Conservation (phyloP, 2,113 vertebrate genomes). For the Passer montanus region DNA sequence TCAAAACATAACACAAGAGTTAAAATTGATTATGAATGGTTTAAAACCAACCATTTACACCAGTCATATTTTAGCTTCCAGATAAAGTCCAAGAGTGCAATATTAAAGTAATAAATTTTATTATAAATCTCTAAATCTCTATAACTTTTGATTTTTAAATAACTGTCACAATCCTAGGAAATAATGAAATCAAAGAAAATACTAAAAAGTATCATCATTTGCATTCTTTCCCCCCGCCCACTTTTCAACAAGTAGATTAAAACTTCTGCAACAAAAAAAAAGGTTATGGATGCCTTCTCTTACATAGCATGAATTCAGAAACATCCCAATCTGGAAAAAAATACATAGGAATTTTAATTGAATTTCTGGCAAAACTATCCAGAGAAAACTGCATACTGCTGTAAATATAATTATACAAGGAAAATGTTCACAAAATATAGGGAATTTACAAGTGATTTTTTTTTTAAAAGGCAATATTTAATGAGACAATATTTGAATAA, state of each 20-base stretch:
- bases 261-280: background rate
- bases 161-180: background rate
- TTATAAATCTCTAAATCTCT: background rate
- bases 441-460: background rate
- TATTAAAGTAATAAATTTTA: background rate
- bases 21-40: constrained; percentile 32
- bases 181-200: background rate
- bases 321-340: background rate
- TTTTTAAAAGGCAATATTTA: background rate
- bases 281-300: background rate
- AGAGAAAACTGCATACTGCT: background rate
- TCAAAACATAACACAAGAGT: constrained; percentile 25
- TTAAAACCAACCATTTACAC: constrained; percentile 10
- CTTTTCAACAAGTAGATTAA: background rate
- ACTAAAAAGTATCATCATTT: background rate
- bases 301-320: background rate
- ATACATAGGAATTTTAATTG: background rate
- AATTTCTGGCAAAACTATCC: background rate
- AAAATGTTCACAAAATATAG: constrained; percentile 8
- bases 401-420: background rate
- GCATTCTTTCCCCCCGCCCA: background rate
- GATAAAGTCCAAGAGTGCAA: background rate
- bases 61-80: background rate
- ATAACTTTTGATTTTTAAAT: background rate
- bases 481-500: constrained; percentile 38